These are phyloP conservation scores for Drosophila macrospina DNA, from an alignment of 2,888 invertebrate genomes.

Conservation along the genomic window DNA sequence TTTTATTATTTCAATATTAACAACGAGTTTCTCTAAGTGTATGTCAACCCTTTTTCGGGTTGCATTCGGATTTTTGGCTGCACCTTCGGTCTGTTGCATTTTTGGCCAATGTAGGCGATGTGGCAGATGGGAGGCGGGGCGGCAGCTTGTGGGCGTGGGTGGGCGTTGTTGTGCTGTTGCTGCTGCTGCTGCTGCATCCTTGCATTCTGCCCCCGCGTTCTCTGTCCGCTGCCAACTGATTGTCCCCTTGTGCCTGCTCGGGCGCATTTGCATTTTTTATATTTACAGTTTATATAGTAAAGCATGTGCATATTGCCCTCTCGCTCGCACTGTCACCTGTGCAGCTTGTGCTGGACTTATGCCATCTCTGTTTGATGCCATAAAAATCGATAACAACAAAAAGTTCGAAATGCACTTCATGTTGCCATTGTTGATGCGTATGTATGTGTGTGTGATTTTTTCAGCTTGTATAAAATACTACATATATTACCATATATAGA, in stretches of 20 bases:
- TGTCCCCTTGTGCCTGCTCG: slow-evolving; percentile 31
- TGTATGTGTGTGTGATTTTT: slow-evolving; percentile 18
- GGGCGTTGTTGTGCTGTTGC: slow-evolving; percentile 16
- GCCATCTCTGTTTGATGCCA: slow-evolving; percentile 23
- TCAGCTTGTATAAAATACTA: slow-evolving; percentile 25
- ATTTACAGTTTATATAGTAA: slow-evolving; percentile 58
- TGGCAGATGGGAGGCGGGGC: slow-evolving; percentile 11
- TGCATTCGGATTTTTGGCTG: slow-evolving; percentile 37
- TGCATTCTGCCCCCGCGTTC: slow-evolving; percentile 27
- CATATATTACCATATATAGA: slow-evolving; percentile 21
- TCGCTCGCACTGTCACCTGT: slow-evolving; percentile 17
- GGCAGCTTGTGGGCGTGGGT: background rate
- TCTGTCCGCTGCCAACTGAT: slow-evolving; percentile 22
- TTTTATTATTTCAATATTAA: too few relatives aligned
- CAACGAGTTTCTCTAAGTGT: slow-evolving; percentile 28
- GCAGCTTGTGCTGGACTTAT: slow-evolving; percentile 22
- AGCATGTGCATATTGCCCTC: slow-evolving; percentile 20
- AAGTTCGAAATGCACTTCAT: slow-evolving; percentile 65
- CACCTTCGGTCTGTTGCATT: slow-evolving; percentile 55
- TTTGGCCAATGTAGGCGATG: slow-evolving; percentile 31
- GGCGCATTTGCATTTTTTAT: slow-evolving; percentile 76
- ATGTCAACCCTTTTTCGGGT: slow-evolving; percentile 26
- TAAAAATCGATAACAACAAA: slow-evolving; percentile 72
- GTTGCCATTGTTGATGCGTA: slow-evolving; percentile 59
- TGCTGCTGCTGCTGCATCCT: slow-evolving; percentile 36